phyloP scores from a whole-genome alignment of 1,140 invertebrate species.

The Trachymyrmex cornetzi region DNA sequence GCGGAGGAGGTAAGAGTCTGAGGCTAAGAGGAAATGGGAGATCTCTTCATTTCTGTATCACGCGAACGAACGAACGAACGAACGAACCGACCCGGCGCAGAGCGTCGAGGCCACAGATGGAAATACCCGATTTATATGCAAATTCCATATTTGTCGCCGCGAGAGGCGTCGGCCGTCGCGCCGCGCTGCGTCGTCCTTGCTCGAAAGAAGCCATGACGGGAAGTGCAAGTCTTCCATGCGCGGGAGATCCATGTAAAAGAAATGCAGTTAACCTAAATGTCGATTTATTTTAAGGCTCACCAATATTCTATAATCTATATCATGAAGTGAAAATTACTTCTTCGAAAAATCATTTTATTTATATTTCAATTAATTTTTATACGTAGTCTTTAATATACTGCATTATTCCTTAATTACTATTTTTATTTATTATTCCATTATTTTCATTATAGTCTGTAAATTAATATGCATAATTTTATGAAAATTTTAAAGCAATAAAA shows the following conservation, averaged over 20 bases:
- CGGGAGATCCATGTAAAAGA: not conserved
- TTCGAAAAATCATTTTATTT: not conserved
- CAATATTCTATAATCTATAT: not conserved
- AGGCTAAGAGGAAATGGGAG: slow-evolving; percentile 80
- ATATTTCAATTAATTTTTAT: not conserved
- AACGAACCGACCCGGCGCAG: slow-evolving; percentile 57
- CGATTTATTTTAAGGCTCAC: not conserved
- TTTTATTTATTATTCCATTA: not conserved
- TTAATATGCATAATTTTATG: not conserved
- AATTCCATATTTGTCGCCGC: slow-evolving; percentile 90
- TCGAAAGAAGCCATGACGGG: slow-evolving; percentile 67
- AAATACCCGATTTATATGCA: slow-evolving; percentile 91
- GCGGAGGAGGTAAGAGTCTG: slow-evolving; percentile 42
- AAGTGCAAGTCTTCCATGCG: not conserved
- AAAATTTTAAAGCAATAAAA: slow-evolving; percentile 7
- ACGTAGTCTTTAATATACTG: not conserved
- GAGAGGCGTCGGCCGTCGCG: slow-evolving; percentile 70
- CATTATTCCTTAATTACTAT: not conserved
- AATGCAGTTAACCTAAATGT: not conserved
- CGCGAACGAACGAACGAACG: slow-evolving; percentile 79
- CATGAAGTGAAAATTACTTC: not conserved
- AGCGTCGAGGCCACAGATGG: slow-evolving; percentile 88
- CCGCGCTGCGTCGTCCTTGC: slow-evolving; percentile 37
- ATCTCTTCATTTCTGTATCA: slow-evolving; percentile 86
- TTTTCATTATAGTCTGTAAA: not conserved